Conservation (phyloP, 92 coral and sea anemone genomes). For the Umimayanthus kanabou region DNA sequence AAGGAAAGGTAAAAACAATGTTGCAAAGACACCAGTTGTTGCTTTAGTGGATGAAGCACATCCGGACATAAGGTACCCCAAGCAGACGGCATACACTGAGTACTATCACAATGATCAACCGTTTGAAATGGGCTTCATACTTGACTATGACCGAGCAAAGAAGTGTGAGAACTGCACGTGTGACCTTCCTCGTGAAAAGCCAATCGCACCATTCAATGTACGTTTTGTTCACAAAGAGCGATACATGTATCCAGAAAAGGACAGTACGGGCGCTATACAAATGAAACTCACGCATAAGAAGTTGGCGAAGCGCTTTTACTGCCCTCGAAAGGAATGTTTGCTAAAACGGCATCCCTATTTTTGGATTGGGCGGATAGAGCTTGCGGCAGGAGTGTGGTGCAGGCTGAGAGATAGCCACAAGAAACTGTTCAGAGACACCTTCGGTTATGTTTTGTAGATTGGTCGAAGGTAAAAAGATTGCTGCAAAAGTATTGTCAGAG, state of each 20-base stretch:
- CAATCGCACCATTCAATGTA: slow-evolving; percentile 49
- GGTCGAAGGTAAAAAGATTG: too few relatives aligned
- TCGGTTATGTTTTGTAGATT: too few relatives aligned
- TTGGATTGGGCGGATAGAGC: too few relatives aligned
- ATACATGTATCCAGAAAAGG: slow-evolving; percentile 58
- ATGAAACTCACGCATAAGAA: slow-evolving; percentile 19
- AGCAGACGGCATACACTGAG: neutral
- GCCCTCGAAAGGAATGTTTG: neutral
- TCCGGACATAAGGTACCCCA: slow-evolving; percentile 19
- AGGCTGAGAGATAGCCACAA: too few relatives aligned
- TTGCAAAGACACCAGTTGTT: slow-evolving; percentile 37
- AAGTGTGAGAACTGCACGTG: slow-evolving; percentile 48
- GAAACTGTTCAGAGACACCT: too few relatives aligned
- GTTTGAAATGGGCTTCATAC: slow-evolving; percentile 44
- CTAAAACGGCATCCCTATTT: neutral
- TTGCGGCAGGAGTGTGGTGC: too few relatives aligned
- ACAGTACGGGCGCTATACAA: neutral
- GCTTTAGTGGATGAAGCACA: slow-evolving; percentile 19
- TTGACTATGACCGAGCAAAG: slow-evolving; percentile 8
- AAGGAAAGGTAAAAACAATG: slow-evolving; percentile 52
- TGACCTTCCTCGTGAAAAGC: slow-evolving; percentile 40
- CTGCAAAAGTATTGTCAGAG: too few relatives aligned
- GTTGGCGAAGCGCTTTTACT: slow-evolving; percentile 15
- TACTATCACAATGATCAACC: slow-evolving; percentile 37
- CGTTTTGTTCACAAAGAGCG: slow-evolving; percentile 52